Evolutionary conservation across 2,113 vertebrate species (phyloP), one percentile per base, ranked within the genome.

Genomic region (Gulo gulo): DNA sequence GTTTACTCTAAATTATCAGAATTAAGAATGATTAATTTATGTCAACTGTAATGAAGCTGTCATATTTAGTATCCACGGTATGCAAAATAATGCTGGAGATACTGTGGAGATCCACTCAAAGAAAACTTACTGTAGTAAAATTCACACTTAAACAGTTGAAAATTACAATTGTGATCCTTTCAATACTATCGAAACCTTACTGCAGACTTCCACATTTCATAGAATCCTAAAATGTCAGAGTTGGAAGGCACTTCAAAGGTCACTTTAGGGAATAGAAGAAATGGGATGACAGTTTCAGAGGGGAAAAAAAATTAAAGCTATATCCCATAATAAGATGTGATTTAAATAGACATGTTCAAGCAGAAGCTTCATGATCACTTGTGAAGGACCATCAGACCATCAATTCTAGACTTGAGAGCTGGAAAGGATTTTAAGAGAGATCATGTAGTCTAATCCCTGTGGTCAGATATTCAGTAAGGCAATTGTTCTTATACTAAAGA

Each of bases 321-420:
- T 45, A 7, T 50, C 36, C 31, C 63, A 90, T 47, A 90, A 63
- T 87, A 89, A 69, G 94, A 67, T 96, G 84, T 88, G 80, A 91
- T 93, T 96, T 92, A 92, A 90, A 45, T 74, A 76, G 74, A 88
- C 6, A 4, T n/a, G 18, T 95, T 92, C 34, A 92, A 31, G 81
- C 34, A 91, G 85, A 87, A 59, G 57, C 36, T 87, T 79, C 2
- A 1, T 79, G 87, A 91, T 91, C 42, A 39, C 4, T 0, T 67
- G 24, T 93, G 63, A 96, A 94, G 34, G 26, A 42, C 80, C 76
- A 42, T 87, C 57, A 78, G 39, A 36, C 92, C 3, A 52, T 90
- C 71, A 88, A 71, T 97, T 96, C 42, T 88, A 71, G 74, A 83
- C 76, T n/a, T 92, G 83, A 88, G 88, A 96, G 34, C 71, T 73